Conservation (phyloP, 2,888 invertebrate genomes). For the Agrotis exclamationis region DNA sequence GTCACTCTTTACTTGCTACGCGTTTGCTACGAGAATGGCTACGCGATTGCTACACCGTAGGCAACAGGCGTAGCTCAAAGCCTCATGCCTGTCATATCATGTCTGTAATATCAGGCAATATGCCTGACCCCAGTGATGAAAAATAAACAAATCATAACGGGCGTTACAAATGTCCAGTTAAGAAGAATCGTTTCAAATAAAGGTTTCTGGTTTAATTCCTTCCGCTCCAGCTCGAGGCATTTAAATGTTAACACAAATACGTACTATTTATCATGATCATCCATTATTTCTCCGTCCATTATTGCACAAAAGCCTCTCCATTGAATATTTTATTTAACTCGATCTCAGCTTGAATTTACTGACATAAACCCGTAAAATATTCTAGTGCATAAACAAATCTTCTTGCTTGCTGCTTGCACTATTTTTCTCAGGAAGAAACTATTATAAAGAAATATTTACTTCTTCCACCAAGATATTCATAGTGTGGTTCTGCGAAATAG, state of each 20-base stretch:
- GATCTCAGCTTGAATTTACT: constrained; percentile 15
- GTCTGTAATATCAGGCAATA: background rate
- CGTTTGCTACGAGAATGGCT: background rate
- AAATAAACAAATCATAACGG: background rate
- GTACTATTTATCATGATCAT: background rate
- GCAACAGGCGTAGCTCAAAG: background rate
- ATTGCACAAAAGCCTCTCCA: background rate
- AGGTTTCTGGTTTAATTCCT: background rate
- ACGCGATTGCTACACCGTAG: background rate
- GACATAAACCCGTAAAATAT: constrained; percentile 18
- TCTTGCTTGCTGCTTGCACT: constrained; percentile 23
- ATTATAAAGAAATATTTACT: constrained; percentile 23
- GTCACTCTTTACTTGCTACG: background rate
- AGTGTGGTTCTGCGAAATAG: constrained; percentile 33
- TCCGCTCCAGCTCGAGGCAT: background rate
- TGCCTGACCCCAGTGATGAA: background rate
- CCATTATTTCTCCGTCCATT: background rate
- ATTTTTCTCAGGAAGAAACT: constrained; percentile 30
- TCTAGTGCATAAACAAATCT: constrained; percentile 10
- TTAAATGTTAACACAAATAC: background rate
- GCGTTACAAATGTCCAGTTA: background rate
- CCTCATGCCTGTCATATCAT: no score
- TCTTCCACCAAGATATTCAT: constrained; percentile 22
- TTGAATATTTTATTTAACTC: background rate
- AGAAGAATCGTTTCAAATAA: background rate